These are phyloP conservation scores for Lasius fuliginosus DNA, from an alignment of 2,888 invertebrate species.

Conservation along the genomic window DNA sequence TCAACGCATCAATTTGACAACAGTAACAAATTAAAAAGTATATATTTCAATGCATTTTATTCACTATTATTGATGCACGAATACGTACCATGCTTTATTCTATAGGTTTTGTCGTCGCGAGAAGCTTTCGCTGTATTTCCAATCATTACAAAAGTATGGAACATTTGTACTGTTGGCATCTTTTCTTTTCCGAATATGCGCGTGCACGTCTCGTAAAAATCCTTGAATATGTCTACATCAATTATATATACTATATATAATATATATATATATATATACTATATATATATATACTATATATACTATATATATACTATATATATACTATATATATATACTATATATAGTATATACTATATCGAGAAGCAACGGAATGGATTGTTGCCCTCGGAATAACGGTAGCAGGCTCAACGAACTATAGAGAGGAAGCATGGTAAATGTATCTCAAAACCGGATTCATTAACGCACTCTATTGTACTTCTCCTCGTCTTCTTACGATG, in stretches of 20 bases:
- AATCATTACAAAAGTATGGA: too few relatives aligned
- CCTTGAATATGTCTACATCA: not conserved
- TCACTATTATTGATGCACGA: not conserved
- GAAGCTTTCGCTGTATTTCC: not conserved
- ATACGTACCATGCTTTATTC: not conserved
- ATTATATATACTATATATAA: not conserved
- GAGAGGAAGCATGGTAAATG: slow-evolving; percentile 34
- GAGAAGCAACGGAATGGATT: not conserved
- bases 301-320: too few relatives aligned
- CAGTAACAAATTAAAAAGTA: not conserved
- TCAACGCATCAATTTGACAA: not conserved
- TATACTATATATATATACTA: too few relatives aligned
- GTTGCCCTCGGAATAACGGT: slow-evolving; percentile 5
- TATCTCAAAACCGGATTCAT: slow-evolving; percentile 30
- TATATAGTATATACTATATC: not conserved
- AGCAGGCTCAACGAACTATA: slow-evolving; percentile 11
- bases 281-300: not conserved
- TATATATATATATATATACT: too few relatives aligned
- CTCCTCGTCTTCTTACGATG: slow-evolving; percentile 33
- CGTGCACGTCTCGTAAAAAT: not conserved
- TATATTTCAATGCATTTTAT: too few relatives aligned
- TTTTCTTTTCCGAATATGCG: not conserved
- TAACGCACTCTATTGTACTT: slow-evolving; percentile 13
- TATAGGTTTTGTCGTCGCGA: too few relatives aligned
- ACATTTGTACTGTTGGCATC: not conserved